Conservation (phyloP, 2,797 vertebrate genomes). For the Centropyge bicolor region DNA sequence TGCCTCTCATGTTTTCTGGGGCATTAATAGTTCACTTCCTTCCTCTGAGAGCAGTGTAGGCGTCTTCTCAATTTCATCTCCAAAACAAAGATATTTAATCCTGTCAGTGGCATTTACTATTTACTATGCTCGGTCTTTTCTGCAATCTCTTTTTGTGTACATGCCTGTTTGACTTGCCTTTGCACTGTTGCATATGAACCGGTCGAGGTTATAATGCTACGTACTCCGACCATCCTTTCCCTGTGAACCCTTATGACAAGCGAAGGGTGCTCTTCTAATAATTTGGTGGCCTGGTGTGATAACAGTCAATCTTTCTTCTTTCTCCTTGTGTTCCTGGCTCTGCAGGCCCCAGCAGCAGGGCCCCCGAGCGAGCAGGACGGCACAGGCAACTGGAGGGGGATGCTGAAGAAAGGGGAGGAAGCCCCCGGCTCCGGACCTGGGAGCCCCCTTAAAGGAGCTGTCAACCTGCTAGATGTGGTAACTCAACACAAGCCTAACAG, state of each 20-base stretch:
- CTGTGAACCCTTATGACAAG: constrained; percentile 12
- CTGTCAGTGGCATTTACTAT: not conserved
- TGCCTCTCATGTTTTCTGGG: not conserved
- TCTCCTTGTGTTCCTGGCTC: constrained; percentile 14
- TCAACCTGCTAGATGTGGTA: constrained; percentile 98
- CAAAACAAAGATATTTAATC: not conserved
- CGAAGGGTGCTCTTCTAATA: not conserved
- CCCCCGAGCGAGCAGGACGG: constrained; percentile 87
- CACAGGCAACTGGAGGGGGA: constrained; percentile 95
- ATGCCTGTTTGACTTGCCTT: constrained; percentile 19
- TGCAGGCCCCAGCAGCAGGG: constrained; percentile 69
- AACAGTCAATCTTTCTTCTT: not conserved
- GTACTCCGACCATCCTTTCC: constrained; percentile 16
- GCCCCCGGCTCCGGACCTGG: constrained; percentile 85
- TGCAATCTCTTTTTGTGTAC: not conserved
- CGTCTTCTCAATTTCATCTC: not conserved
- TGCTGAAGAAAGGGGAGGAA: constrained; percentile 95
- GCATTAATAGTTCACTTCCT: constrained; percentile 1
- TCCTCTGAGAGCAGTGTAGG: not conserved
- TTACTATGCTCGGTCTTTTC: not conserved
- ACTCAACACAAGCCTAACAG: not conserved
- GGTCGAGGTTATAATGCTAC: not conserved
- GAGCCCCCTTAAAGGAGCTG: constrained; percentile 94
- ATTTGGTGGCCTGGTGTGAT: not conserved
- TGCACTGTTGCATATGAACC: constrained; percentile 3